Base-by-base conservation (phyloP, 2,113 vertebrate species). In the Percina caprodes region DNA sequence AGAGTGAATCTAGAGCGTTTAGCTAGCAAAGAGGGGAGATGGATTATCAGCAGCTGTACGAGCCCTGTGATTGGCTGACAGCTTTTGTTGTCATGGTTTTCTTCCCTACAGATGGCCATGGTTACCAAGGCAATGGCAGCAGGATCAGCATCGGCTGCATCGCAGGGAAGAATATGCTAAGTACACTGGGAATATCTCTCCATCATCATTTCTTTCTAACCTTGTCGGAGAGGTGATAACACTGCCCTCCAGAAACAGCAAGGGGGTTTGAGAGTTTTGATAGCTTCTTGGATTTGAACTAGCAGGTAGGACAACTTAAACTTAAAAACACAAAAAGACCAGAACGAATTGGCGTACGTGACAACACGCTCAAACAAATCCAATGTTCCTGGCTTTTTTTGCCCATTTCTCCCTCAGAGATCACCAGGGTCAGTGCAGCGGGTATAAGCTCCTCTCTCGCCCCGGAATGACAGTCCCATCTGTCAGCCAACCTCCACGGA, bases 41-140 rank as follows among this genome's bases (percentile, higher is more conserved):
- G 59, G 93, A 95, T 95, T 92, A 94, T 70, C 80, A 74, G 80
- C 30, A 49, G 58, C 56, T 56, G 80, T 77, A 82, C 86, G 30
- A 62, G 87, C 69, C 24, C 45, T 48, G 68, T 14, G 80, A 95
- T 92, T 94, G 94, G 91, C 72, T 12, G 59, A 69, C 77, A 74
- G 88, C 79, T 33, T 86, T 73, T 72, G 87, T 86, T 80, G 91
- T 88, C 75, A 79, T 62, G 82, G 86, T 80, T 90, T 84, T 93
- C 90, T 92, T 93, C 91, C 91, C 86, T 88, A 90, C 93, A 94
- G 93, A 95, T 92, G 94, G 91, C 79, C 74, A 30, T 51, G 86
- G 93, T 94, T 92, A 77, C 90, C 80, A 89, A 90, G 89, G 91
- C 82, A 51, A 94, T 91, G 90, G 82, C 71, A 86, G 84, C 85